Percentiles rank a stretch among this genome's conserved stretches.
Conservation (phyloP, 2,797 vertebrate genomes). For the Okamejei kenojei region DNA sequence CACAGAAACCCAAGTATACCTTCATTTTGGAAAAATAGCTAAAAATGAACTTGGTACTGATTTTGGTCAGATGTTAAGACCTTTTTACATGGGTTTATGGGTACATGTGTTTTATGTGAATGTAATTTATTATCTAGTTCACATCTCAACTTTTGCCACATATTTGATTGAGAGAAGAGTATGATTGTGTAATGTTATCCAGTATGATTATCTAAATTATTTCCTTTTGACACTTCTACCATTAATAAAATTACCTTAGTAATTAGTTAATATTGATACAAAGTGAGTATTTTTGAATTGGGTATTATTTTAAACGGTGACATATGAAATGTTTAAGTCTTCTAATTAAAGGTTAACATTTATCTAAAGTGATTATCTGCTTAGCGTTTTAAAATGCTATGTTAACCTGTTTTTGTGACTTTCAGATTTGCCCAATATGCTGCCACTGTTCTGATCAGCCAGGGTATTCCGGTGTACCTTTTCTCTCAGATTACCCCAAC, state of each 20-base stretch:
- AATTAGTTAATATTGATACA: background rate
- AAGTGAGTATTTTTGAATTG: background rate
- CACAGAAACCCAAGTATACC: no score
- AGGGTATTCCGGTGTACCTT: constrained; percentile 78
- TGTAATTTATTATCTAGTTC: background rate
- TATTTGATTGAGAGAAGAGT: background rate
- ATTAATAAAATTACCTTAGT: background rate
- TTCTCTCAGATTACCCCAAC: constrained; percentile 87
- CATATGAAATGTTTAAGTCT: background rate
- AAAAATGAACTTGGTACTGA: no score
- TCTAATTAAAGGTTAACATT: background rate
- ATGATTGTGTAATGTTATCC: background rate
- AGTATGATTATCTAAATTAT: background rate
- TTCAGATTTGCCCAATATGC: constrained; percentile 76
- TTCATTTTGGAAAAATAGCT: background rate
- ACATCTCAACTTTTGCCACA: background rate
- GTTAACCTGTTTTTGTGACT: background rate
- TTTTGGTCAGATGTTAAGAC: no score
- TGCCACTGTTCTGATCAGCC: constrained; percentile 75
- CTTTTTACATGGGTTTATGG: background rate
- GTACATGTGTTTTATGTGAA: background rate
- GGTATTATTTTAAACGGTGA: no score
- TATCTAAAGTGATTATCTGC: background rate
- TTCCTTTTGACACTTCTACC: background rate
- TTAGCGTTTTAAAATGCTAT: no score